phyloP scores from a whole-genome alignment of 2,113 vertebrate species.

The Odontesthes bonariensis region DNA sequence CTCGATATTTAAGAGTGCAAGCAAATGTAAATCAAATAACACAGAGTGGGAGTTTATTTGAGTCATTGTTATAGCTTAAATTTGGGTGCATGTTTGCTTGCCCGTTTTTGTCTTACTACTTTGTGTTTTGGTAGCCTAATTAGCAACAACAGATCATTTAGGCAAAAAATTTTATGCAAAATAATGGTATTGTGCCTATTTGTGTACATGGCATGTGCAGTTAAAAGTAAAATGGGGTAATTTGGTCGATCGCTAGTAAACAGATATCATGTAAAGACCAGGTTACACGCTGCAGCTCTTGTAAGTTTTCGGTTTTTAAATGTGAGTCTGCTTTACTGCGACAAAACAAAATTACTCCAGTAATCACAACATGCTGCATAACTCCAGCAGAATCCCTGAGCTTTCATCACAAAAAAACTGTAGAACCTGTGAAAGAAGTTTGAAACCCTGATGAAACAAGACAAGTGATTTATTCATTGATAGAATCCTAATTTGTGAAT shows the following conservation, averaged over 20 bases:
- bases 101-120: too few relatives aligned
- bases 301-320: too few relatives aligned
- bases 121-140: not conserved
- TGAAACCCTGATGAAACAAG: not conserved
- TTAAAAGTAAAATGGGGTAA: not conserved
- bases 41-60: too few relatives aligned
- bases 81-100: not conserved
- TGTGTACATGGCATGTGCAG: too few relatives aligned
- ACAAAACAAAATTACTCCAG: not conserved
- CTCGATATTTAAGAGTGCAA: not conserved
- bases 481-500: not conserved
- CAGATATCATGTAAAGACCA: not conserved
- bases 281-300: too few relatives aligned
- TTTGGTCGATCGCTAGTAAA: not conserved
- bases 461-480: not conserved
- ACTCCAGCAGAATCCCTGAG: not conserved
- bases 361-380: not conserved
- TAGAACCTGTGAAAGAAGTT: not conserved
- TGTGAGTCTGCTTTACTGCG: too few relatives aligned
- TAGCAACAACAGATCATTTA: not conserved
- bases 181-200: too few relatives aligned
- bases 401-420: not conserved
- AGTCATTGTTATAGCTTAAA: not conserved
- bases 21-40: too few relatives aligned
- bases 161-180: not conserved